These are phyloP conservation scores for Phymorhynchus buccinoides DNA, from an alignment of 1,140 invertebrate species.

Conservation along the genomic window DNA sequence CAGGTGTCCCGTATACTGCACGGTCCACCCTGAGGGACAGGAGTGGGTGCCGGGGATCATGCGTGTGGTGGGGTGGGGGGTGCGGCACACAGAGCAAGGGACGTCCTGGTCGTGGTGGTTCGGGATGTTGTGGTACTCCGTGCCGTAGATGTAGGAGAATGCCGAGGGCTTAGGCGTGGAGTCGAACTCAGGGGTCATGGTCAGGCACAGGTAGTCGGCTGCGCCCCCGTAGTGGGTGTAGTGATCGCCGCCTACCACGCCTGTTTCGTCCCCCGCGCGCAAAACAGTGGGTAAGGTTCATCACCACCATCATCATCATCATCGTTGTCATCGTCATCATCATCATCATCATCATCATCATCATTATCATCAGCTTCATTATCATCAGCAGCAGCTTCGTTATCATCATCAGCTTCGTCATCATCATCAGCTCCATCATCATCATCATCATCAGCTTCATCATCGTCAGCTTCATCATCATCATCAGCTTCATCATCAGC, in stretches of 20 bases:
- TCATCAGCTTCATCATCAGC: too few relatives aligned
- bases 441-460: too few relatives aligned
- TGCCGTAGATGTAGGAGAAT: background rate
- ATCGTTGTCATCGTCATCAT: background rate
- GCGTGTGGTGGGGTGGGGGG: conserved; percentile 30
- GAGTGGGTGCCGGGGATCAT: background rate
- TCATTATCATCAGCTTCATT: background rate
- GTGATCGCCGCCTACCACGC: background rate
- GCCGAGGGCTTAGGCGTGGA: background rate
- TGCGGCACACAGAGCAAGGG: conserved; percentile 28
- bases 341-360: background rate
- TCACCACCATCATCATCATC: background rate
- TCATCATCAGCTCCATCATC: too few relatives aligned
- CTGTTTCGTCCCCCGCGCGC: too few relatives aligned
- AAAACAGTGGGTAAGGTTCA: background rate
- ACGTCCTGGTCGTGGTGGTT: conserved; percentile 26
- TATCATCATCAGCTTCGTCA: background rate
- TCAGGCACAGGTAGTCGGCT: conserved; percentile 21
- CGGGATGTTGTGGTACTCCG: background rate
- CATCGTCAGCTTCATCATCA: too few relatives aligned
- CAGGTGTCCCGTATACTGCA: conserved; percentile 47
- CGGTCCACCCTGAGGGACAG: conserved; percentile 22
- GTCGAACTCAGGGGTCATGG: background rate
- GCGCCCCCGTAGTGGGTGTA: background rate
- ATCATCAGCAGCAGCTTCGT: background rate